Evolutionary conservation across 2,113 vertebrate species (phyloP), one percentile per base, ranked within the genome.

Genomic region (Megatriorchis doriae): DNA sequence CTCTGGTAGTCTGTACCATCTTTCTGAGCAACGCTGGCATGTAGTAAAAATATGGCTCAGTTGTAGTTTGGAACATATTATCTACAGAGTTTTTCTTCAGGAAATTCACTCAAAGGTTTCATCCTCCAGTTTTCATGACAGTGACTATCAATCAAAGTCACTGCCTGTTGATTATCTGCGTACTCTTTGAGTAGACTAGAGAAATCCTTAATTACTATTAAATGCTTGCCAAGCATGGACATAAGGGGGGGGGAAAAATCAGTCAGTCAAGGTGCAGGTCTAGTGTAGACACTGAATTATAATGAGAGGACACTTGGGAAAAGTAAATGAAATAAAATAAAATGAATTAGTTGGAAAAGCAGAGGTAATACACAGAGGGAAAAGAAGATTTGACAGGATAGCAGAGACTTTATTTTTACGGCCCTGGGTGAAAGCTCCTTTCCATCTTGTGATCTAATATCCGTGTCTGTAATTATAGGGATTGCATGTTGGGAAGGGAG

Each of bases 201-300:
- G 91, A 92, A 96, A 94, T 86, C 90, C 97, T 96, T 98, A 98
- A 98, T 98, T 98, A 80, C 94, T 96, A 80, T 96, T 97, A 98
- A 97, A 96, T 96, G 81, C 96, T 95, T 98, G 88, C 93, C 87
- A 97, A 94, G 91, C 83, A 55, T 79, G 93, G 86, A 74, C 85
- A 65, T 72, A 74, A 63, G 32, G 26, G 58, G 61, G 58, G 61
- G 25, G 63, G 23, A 74, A 89, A 88, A 91, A 63, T 87, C 36
- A 61, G 86, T 97, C 93, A 97, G 66, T 97, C 94, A 96, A 86
- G 95, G 82, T 65, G 61, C 68, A 85, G 78, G 47, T 73, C 43
- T 86, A 38, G 45, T 36, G 55, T 93, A 95, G 95, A 86, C 48
- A 72, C 89, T 95, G 95, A 97, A 95, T 97, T 95, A 85, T 89